Percentiles rank a stretch among this genome's conserved stretches.
These are phyloP conservation scores for Pseudomyrmex flavicornis DNA, from an alignment of 1,140 invertebrate species.

Conservation along the genomic window DNA sequence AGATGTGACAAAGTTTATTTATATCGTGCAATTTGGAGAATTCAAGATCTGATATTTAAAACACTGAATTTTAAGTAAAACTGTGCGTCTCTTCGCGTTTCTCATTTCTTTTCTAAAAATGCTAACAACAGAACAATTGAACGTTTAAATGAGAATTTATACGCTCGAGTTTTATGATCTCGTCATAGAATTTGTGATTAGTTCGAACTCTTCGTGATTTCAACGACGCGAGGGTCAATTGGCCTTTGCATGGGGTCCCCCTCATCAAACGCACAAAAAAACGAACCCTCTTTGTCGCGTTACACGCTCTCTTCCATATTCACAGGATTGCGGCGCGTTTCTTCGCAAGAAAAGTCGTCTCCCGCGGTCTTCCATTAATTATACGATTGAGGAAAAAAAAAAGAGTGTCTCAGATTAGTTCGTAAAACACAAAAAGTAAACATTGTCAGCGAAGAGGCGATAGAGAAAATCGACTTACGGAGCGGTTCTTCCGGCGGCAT, in stretches of 20 bases:
- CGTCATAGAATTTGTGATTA: background rate
- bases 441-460: background rate
- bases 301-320: background rate
- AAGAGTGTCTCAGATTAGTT: slow-evolving; percentile 34
- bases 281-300: background rate
- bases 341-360: slow-evolving; percentile 41
- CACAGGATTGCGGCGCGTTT: slow-evolving; percentile 35
- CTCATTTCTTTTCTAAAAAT: no score
- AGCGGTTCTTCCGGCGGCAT: background rate
- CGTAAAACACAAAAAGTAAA: slow-evolving; percentile 11
- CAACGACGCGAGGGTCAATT: slow-evolving; percentile 6
- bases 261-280: slow-evolving; percentile 20
- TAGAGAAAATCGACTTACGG: slow-evolving; percentile 1
- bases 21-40: no score
- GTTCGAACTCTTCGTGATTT: background rate
- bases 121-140: no score
- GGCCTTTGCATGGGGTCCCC: slow-evolving; percentile 39
- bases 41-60: no score
- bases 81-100: no score
- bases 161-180: background rate
- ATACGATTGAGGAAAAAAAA: slow-evolving; percentile 19
- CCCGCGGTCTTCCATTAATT: slow-evolving; percentile 11
- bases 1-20: no score
- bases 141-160: background rate
- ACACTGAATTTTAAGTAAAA: no score